Evolutionary conservation across 2,113 vertebrate species (phyloP), one percentile per base, ranked within the genome.

Genomic region (Morone saxatilis): DNA sequence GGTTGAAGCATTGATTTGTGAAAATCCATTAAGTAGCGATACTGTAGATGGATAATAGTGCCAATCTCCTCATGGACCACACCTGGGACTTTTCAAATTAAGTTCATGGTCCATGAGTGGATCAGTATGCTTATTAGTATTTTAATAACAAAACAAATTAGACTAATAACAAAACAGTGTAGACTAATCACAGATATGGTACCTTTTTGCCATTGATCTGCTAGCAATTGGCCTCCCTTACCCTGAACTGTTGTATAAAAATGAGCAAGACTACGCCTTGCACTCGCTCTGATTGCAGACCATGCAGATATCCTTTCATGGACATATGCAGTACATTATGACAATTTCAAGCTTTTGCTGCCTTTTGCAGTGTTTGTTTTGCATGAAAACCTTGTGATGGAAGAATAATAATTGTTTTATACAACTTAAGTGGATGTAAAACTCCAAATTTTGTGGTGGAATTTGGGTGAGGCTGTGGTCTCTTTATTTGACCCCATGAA

Each of bases 381-480:
- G 78, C 13, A 48, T n/a, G 20, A 51, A 69, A 78, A 73, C 25
- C 20, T 76, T 60, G 19, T n/a, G 41, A 66, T 60, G n/a, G 12
- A 70, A 45, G 25, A 71, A 65, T 78, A 76, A 78, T 36, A 56
- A 53, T 40, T 25, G 25, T 67, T 78, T 77, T 17, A 16, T 71
- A 47, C 36, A 76, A 53, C n/a, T 53, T 56, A 76, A 71, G 20
- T 31, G 48, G 61, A 76, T 50, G 13, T 22, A 69, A 78, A 79
- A 74, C 51, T 54, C 22, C 7, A 48, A 53, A 16, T 71, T 69
- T 31, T 71, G 59, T 9, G 8, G n/a, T 84, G 60, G 67, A 54
- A 65, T 65, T 20, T 63, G 83, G 66, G 70, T 71, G 68, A 78
- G 67, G 71, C 40, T 76, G 36, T 74, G 66, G 60, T 69, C 16